These are phyloP conservation scores for Acanthopleura granulata DNA, from an alignment of 2,888 invertebrate species.

Conservation along the genomic window DNA sequence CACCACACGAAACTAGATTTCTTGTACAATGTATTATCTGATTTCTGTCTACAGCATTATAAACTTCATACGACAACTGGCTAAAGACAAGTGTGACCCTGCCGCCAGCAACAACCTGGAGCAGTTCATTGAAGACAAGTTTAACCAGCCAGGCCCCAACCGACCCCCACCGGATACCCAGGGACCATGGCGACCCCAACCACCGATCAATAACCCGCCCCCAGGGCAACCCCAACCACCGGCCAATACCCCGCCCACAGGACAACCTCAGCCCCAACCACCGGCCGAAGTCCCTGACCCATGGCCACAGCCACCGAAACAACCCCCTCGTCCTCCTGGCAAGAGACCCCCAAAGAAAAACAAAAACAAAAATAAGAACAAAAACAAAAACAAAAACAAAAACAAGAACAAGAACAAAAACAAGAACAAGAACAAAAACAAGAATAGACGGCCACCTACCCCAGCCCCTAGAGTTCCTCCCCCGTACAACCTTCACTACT, in stretches of 20 bases:
- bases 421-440: background rate
- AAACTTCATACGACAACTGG: background rate
- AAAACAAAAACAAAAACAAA: background rate
- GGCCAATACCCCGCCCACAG: background rate
- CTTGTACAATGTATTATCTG: too few species aligned
- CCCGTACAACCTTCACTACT: constrained; percentile 5
- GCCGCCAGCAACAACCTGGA: constrained; percentile 13
- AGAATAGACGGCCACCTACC: background rate
- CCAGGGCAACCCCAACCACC: background rate
- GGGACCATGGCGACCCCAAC: background rate
- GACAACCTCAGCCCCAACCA: background rate
- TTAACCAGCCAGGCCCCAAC: background rate
- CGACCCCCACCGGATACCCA: background rate
- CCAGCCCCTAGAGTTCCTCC: background rate
- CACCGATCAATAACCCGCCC: background rate
- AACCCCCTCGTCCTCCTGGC: too few species aligned
- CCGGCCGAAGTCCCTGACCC: background rate
- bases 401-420: background rate
- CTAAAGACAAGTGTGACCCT: background rate
- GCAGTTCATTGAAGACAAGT: background rate
- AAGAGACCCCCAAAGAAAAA: background rate
- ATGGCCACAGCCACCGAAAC: too few species aligned
- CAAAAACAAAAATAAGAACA: constrained; percentile 6
- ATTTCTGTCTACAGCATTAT: background rate
- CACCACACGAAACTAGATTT: too few species aligned